phyloP scores from a whole-genome alignment of 2,797 vertebrate species.

The Lacerta bilineata region DNA sequence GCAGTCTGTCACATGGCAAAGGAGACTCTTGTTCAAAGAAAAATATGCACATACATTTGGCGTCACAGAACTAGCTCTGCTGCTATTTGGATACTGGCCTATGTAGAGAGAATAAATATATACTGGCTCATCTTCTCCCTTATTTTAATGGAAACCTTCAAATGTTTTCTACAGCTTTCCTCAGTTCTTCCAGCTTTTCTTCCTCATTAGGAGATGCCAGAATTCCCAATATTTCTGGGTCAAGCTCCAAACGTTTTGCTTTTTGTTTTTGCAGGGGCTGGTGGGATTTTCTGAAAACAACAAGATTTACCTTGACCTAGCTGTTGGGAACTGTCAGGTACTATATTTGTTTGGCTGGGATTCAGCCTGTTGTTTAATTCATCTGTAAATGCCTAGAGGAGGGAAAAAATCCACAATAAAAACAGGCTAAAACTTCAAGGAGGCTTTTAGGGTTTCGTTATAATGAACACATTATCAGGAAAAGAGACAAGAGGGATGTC shows the following conservation, averaged over 20 bases:
- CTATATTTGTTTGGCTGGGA: neutral
- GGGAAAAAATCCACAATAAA: conserved; percentile 37
- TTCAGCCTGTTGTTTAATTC: conserved; percentile 64
- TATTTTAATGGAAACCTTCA: neutral
- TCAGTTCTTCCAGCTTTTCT: neutral
- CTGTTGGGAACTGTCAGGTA: neutral
- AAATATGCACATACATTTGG: neutral
- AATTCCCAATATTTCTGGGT: neutral
- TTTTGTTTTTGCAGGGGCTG: too few relatives aligned
- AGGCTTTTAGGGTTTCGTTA: neutral
- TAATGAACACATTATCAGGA: neutral
- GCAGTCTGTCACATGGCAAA: neutral
- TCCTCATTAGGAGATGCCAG: neutral
- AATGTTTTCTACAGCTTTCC: neutral
- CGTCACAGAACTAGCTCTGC: neutral
- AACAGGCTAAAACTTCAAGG: neutral
- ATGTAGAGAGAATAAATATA: neutral
- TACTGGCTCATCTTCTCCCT: too few relatives aligned
- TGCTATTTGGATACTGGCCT: neutral
- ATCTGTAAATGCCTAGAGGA: conserved; percentile 76
- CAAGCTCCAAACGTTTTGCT: neutral
- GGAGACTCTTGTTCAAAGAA: neutral
- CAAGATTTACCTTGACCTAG: conserved; percentile 66
- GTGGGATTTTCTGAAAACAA: neutral
- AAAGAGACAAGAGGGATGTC: neutral